Conservation (phyloP, 1,140 invertebrate species). For the Diabrotica undecimpunctata region DNA sequence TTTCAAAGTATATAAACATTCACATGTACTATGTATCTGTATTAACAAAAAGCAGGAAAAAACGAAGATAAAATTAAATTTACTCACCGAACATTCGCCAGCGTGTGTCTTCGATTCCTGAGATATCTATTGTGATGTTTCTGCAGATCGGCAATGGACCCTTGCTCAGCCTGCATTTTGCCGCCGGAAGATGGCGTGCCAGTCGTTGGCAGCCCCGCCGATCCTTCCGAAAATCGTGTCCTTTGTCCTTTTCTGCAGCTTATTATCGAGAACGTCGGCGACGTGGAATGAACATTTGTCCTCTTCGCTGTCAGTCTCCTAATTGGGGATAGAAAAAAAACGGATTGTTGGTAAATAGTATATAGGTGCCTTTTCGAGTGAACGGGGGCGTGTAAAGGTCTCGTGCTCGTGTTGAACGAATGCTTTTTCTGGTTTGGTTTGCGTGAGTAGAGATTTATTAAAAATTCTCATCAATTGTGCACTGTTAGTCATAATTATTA, state of each 20-base stretch:
- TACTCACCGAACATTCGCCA: conserved; percentile 83
- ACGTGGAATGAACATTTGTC: conserved; percentile 41
- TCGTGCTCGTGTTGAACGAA: neutral
- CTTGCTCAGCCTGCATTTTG: conserved; percentile 85
- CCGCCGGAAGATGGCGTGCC: conserved; percentile 29
- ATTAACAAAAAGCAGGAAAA: too few species aligned
- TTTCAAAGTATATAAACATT: too few species aligned
- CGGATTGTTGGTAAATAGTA: neutral
- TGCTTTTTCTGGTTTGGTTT: conserved; percentile 19
- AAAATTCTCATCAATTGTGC: too few species aligned
- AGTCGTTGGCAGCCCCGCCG: conserved; percentile 35
- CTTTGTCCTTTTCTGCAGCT: conserved; percentile 33
- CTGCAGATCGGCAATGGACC: conserved; percentile 79
- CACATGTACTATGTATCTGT: too few species aligned
- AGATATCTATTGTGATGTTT: conserved; percentile 80
- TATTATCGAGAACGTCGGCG: conserved; percentile 44
- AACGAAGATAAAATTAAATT: too few species aligned
- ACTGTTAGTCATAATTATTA: too few species aligned
- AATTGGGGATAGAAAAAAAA: conserved; percentile 26
- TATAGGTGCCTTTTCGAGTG: neutral
- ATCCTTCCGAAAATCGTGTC: conserved; percentile 34
- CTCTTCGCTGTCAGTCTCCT: conserved; percentile 33
- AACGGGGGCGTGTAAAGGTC: neutral
- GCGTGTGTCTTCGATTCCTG: conserved; percentile 75
- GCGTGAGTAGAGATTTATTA: neutral